phyloP scores from a whole-genome alignment of 2,797 vertebrate genomes.

The Moxostoma hubbsi region DNA sequence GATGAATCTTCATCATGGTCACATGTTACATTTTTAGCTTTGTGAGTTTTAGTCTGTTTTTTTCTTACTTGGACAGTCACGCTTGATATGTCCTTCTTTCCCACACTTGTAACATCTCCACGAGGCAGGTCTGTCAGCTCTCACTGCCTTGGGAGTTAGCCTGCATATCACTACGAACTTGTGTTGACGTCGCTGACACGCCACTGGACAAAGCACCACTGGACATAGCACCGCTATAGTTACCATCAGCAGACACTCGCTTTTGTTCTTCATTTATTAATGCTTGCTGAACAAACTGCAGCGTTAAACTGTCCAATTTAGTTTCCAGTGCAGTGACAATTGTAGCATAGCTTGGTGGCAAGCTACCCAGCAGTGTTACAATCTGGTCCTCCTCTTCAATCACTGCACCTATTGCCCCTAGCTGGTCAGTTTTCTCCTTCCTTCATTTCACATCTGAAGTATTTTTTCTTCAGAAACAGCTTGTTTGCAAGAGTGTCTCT shows the following conservation, averaged over 20 bases:
- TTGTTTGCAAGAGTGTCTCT: conserved; percentile 40
- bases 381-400: conserved; percentile 58
- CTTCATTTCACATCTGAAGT: conserved; percentile 45
- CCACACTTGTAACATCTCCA: conserved; percentile 52
- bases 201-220: conserved; percentile 3
- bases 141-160: conserved; percentile 10
- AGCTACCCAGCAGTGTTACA: conserved; percentile 44
- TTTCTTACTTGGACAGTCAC: conserved; percentile 49
- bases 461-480: conserved; percentile 43
- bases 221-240: no score
- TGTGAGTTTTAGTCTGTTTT: conserved; percentile 23
- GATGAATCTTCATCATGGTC: conserved; percentile 30
- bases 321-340: conserved; percentile 52
- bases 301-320: conserved; percentile 47
- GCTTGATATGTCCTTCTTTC: conserved; percentile 54
- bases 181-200: conserved; percentile 45
- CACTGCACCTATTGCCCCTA: conserved; percentile 35
- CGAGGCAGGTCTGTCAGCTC: conserved; percentile 4
- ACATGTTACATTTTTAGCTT: conserved; percentile 36
- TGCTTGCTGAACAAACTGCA: conserved; percentile 51
- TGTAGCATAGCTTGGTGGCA: conserved; percentile 51
- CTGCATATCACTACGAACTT: neutral
- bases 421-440: conserved; percentile 52
- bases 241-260: neutral
- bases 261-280: conserved; percentile 55